Evolutionary conservation across 2,113 vertebrate genomes (phyloP).

Genomic region (Oxyruncus cristatus): DNA sequence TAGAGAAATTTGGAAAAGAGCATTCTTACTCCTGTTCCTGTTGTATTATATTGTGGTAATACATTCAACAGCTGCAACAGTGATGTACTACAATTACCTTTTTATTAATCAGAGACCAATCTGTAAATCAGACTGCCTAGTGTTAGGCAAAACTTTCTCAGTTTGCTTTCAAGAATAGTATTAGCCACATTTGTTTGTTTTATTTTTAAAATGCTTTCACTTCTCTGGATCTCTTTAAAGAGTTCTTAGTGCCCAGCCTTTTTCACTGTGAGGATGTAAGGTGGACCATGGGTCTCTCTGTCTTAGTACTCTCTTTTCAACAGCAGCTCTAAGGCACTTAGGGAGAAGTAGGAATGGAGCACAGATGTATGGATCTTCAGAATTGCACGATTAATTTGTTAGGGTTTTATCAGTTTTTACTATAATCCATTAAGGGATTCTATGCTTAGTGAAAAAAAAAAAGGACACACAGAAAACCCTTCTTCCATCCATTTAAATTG

Average conservation of each 20-base stretch:
- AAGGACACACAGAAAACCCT: neutral
- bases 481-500: neutral
- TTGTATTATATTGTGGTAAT: neutral
- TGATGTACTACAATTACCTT: neutral
- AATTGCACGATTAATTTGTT: neutral
- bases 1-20: neutral
- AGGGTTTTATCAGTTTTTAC: neutral
- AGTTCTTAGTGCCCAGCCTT: neutral
- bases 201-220: neutral
- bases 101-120: neutral
- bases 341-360: neutral
- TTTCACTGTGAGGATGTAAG: neutral
- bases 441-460: neutral
- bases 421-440: neutral
- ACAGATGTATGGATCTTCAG: neutral
- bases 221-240: neutral
- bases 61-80: neutral
- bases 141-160: neutral
- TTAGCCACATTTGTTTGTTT: neutral
- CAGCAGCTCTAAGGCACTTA: rapidly evolving
- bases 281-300: rapidly evolving
- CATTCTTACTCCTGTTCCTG: neutral
- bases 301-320: neutral
- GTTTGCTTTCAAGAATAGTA: neutral
- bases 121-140: neutral